These are phyloP conservation scores for Galago senegalensis DNA, from an alignment of 2,797 vertebrate genomes.

Conservation along the genomic window DNA sequence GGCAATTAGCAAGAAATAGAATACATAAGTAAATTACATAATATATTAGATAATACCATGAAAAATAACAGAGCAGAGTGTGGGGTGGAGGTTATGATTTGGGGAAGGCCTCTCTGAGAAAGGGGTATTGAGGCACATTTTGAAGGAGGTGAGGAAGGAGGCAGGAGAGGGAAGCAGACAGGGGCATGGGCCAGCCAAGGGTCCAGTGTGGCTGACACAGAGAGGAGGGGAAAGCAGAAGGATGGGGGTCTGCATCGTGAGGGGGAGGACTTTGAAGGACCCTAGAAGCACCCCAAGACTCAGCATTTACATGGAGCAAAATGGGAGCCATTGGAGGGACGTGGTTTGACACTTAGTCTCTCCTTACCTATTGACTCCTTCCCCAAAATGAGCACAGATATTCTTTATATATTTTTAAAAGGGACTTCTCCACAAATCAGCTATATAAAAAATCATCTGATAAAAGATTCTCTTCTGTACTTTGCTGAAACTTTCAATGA, in stretches of 20 bases:
- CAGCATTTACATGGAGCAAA: background rate
- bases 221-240: background rate
- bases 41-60: background rate
- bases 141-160: too few species aligned
- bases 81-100: background rate
- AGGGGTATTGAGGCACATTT: background rate
- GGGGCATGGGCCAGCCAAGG: background rate
- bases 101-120: background rate
- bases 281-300: accelerated
- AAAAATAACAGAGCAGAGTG: background rate
- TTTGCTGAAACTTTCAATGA: background rate
- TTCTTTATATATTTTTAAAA: background rate
- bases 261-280: too few species aligned
- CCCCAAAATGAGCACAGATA: background rate
- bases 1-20: background rate
- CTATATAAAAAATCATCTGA: background rate
- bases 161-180: background rate
- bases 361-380: background rate
- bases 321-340: background rate
- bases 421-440: background rate
- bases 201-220: background rate
- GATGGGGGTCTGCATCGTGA: background rate
- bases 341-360: background rate
- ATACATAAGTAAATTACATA: background rate
- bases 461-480: background rate